Percentiles rank a stretch among this genome's conserved stretches.
Evolutionary conservation across 2,888 invertebrate genomes (phyloP).

Genomic region (Zele albiditarsus): DNA sequence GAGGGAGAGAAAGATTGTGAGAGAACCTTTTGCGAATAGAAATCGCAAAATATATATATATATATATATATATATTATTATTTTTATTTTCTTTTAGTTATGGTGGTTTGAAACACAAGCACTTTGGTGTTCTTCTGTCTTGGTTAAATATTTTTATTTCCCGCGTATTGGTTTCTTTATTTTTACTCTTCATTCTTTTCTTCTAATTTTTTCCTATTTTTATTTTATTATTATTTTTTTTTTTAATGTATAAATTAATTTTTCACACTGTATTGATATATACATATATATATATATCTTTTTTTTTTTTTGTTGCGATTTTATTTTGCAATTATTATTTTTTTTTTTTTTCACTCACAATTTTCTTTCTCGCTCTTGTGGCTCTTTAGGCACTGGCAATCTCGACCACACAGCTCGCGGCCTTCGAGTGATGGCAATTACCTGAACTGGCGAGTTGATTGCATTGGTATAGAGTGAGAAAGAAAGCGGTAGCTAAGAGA

Average conservation of each 20-base stretch:
- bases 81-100: slow-evolving; percentile 36
- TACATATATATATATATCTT: neutral
- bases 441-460: slow-evolving; percentile 36
- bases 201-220: neutral
- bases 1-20: no score
- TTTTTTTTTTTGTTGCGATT: neutral
- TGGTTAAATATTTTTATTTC: neutral
- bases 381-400: slow-evolving; percentile 24
- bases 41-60: slow-evolving; percentile 45
- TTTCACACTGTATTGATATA: neutral
- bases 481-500: neutral
- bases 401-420: slow-evolving; percentile 40
- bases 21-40: slow-evolving; percentile 55
- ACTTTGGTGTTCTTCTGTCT: slow-evolving; percentile 41
- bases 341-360: neutral
- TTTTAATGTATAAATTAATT: neutral
- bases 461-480: neutral
- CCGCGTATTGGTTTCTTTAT: no score
- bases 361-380: slow-evolving; percentile 3
- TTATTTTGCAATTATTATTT: neutral
- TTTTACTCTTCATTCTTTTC: neutral
- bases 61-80: slow-evolving; percentile 11
- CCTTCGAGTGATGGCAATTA: slow-evolving; percentile 46
- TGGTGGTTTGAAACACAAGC: slow-evolving; percentile 48
- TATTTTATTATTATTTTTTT: neutral